Base-by-base conservation (phyloP, 2,888 invertebrate genomes). In the Listrodromus nycthemerus region DNA sequence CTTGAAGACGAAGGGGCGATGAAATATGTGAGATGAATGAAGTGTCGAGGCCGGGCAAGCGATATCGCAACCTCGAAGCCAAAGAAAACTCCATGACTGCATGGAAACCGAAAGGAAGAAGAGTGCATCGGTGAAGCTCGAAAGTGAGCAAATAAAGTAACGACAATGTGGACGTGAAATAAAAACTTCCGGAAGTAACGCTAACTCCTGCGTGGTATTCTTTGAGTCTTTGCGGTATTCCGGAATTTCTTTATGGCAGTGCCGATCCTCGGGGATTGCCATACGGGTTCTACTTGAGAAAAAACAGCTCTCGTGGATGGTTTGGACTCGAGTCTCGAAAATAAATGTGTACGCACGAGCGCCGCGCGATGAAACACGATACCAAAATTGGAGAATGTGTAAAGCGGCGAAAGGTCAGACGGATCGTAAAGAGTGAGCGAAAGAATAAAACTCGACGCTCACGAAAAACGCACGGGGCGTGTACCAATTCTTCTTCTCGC, bases 401-500 rank as follows among this genome's bases (percentile, higher is more conserved):
- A 85, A 88, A 87, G 81, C 61, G 67, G 65, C 52, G 76, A 89
- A 88, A 87, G 89, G 87, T 88, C 87, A 86, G 85, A 74, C 81
- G 67, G 86, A 58, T 88, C 88, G 87, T 90, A 89, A 89, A 89
- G 84, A 82, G 78, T 89, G 86, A 86, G 86, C 83, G 83, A 82
- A 85, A 86, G 84, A 86, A 90, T 88, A 89, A 90, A 89, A 88
- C 84, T 77, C 41, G 79, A 88, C 80, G 84, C 87, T 75, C 69
- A 19, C 65, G 50, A 85, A 84, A 84, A 76, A 48, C 75, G 55
- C 79, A 83, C 63, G 79, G 58, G 70, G 77, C 81, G 84, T 63
- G 83, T 82, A 85, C 85, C 55, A 83, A 80, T 73, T 71, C 73
- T 78, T 79, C 76, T 80, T 76, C 75, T 73, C 61, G 70, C 69